phyloP scores from a whole-genome alignment of 2,797 vertebrate species.

The Telmatherina bonti region DNA sequence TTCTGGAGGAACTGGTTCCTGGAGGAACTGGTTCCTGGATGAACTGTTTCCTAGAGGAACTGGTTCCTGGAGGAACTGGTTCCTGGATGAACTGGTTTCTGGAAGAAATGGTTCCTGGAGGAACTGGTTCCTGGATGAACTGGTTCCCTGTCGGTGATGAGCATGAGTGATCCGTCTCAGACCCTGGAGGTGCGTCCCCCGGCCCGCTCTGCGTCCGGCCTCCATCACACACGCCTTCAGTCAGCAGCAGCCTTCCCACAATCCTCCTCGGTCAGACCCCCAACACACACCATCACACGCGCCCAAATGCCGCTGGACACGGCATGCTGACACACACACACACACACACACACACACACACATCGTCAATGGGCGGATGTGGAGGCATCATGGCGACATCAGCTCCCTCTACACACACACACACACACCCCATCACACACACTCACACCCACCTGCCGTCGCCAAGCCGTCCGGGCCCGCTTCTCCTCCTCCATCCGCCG shows the following conservation, averaged over 20 bases:
- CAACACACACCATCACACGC: constrained; percentile 38
- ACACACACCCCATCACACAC: background rate
- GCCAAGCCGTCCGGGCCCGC: constrained; percentile 77
- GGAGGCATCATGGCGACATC: constrained; percentile 79
- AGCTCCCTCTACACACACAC: constrained; percentile 39
- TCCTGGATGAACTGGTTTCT: too few species aligned
- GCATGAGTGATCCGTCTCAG: too few species aligned
- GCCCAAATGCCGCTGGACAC: constrained; percentile 19
- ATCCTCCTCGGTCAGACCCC: constrained; percentile 57
- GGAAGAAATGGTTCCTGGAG: too few species aligned
- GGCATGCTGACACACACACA: constrained; percentile 44
- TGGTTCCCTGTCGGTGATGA: too few species aligned
- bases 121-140: too few species aligned
- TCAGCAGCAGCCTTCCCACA: constrained; percentile 61
- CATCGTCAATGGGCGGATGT: constrained; percentile 77
- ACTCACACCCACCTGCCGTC: constrained; percentile 69
- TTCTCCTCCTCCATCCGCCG: constrained; percentile 75
- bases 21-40: too few species aligned
- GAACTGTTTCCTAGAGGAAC: too few species aligned
- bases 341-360: constrained; percentile 43
- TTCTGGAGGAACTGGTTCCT: too few species aligned
- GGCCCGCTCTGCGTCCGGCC: too few species aligned
- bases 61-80: too few species aligned
- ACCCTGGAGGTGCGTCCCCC: too few species aligned
- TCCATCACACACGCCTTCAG: constrained; percentile 35